Base-by-base conservation (phyloP, 2,113 vertebrate species). In the Tursiops truncatus region DNA sequence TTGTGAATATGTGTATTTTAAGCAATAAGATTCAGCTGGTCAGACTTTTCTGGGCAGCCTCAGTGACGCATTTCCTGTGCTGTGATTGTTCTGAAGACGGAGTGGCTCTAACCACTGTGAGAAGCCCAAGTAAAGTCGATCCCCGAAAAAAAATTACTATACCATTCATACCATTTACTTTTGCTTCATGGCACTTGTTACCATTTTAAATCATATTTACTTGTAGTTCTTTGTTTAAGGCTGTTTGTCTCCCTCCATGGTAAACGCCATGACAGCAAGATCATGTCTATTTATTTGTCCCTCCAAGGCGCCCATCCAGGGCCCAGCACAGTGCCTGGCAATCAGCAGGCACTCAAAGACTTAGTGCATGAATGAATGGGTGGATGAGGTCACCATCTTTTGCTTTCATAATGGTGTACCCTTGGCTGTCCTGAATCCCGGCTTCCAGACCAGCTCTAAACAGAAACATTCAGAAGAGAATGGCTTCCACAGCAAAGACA, bases 11-110 rank as follows among this genome's bases (percentile, higher is more conserved):
- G 94, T 98, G 97, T 98, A 98, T 97, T 83, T 97, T 97, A 98
- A 98, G 98, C 97, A 98, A 98, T 98, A 98, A 98, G 98, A 97
- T 82, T 97, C 96, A 96, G 95, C 97, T 96, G 95, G 96, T 90
- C 96, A 96, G 97, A 97, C 94, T 92, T 84, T 95, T 95, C 96
- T 96, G 97, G 96, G 94, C 97, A 95, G 97, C 91, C 96, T 94
- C 58, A 26, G 94, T 95, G 96, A 96, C 17, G 15, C 94, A 85
- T 97, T 96, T 96, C 92, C 97, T 96, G 96, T 98, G 97, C 96
- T 97, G 97, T 97, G 97, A 96, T 95, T 96, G 96, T 98, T 97
- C 94, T 96, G 92, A 97, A 97, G 96, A 97, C 97, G 62, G 95
- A 94, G 98, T 97, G 98, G 96, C 94, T 96, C 67, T 95, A 97